Percentiles rank a stretch among this genome's conserved stretches.
Evolutionary conservation across 2,888 invertebrate genomes (phyloP).

Genomic region (Morpho deidamia): DNA sequence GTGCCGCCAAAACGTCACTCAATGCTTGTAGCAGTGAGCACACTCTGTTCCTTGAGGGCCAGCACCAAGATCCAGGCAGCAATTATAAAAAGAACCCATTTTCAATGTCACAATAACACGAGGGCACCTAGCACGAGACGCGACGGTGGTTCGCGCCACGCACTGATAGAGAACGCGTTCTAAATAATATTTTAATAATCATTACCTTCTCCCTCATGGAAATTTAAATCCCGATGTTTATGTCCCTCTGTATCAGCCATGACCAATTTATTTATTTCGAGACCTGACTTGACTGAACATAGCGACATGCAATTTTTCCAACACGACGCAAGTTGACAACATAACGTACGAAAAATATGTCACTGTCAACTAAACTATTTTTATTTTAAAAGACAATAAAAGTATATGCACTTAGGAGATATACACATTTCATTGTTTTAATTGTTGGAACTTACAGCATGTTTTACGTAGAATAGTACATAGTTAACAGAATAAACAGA

Average conservation of each 20-base stretch:
- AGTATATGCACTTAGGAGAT: no score
- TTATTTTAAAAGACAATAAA: background rate
- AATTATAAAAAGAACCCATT: slow-evolving; percentile 75
- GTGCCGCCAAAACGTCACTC: slow-evolving; percentile 41
- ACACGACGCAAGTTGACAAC: slow-evolving; percentile 69
- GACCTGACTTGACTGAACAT: slow-evolving; percentile 73
- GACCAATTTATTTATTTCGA: slow-evolving; percentile 74
- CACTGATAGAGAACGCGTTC: slow-evolving; percentile 54
- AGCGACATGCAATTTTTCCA: slow-evolving; percentile 69
- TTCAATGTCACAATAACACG: slow-evolving; percentile 77
- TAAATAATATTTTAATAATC: slow-evolving; percentile 67
- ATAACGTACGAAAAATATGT: slow-evolving; percentile 50
- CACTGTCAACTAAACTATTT: slow-evolving; percentile 24
- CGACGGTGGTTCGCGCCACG: slow-evolving; percentile 50
- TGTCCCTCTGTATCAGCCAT: slow-evolving; percentile 74
- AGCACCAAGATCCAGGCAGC: slow-evolving; percentile 73
- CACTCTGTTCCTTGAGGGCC: slow-evolving; percentile 55
- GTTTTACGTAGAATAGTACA: no score
- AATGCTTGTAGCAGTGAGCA: slow-evolving; percentile 43
- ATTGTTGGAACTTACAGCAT: no score
- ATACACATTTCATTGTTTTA: background rate
- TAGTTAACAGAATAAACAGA: no score
- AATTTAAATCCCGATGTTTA: slow-evolving; percentile 70
- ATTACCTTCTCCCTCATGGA: slow-evolving; percentile 76
- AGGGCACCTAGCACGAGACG: slow-evolving; percentile 54